Evolutionary conservation across 2,113 vertebrate species (phyloP).

Genomic region (Nestor notabilis): DNA sequence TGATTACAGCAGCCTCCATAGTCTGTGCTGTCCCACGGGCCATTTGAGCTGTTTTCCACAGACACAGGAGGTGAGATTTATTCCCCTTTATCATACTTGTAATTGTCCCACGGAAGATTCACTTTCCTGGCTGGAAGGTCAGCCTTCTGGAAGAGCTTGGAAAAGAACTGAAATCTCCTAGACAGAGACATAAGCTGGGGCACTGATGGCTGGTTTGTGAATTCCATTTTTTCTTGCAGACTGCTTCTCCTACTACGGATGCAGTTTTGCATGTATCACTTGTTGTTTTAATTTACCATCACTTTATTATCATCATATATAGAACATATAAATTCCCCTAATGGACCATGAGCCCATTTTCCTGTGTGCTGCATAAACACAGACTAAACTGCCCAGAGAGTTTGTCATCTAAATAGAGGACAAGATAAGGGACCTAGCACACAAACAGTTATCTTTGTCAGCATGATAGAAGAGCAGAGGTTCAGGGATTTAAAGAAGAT

Average conservation of each 20-base stretch:
- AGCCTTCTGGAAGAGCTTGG: not conserved
- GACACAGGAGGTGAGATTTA: not conserved
- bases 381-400: not conserved
- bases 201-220: not conserved
- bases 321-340: not conserved
- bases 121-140: not conserved
- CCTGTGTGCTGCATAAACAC: not conserved
- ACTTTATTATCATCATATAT: not conserved
- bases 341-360: not conserved
- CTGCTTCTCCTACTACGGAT: not conserved
- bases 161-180: not conserved
- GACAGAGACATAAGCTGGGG: not conserved
- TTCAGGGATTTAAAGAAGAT: not conserved
- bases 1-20: not conserved
- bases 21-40: not conserved
- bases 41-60: not conserved
- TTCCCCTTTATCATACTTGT: not conserved
- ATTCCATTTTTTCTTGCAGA: not conserved
- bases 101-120: not conserved
- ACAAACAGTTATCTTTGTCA: not conserved
- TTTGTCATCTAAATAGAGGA: not conserved
- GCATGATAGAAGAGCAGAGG: not conserved
- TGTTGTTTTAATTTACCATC: not conserved
- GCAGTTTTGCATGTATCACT: not conserved
- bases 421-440: not conserved